Percentiles rank a stretch among this genome's conserved stretches.
These are phyloP conservation scores for Philereme transversata DNA, from an alignment of 2,888 invertebrate species.

Conservation along the genomic window DNA sequence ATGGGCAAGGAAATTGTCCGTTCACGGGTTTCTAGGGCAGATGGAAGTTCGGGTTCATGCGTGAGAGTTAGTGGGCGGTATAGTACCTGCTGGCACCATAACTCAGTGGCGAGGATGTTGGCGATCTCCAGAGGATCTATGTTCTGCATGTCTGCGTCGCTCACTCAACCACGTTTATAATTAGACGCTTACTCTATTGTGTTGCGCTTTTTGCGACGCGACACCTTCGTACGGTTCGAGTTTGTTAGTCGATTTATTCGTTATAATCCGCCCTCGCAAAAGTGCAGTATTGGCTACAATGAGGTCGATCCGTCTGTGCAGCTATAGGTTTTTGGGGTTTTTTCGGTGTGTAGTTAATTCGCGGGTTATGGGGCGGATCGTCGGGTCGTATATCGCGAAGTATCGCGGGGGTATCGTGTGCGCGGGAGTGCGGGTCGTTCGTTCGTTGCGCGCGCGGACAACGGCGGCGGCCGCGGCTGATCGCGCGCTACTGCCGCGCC, in stretches of 20 bases:
- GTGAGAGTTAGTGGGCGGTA: constrained; percentile 23
- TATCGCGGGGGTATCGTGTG: constrained; percentile 64
- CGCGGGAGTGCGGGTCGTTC: constrained; percentile 83
- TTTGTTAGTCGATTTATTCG: constrained; percentile 82
- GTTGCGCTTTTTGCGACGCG: constrained; percentile 83
- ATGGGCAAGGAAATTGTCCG: no score
- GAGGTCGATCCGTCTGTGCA: constrained; percentile 60
- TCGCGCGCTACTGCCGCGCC: constrained; percentile 79
- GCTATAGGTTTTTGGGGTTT: constrained; percentile 42
- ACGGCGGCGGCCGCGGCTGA: constrained; percentile 81
- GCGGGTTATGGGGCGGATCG: constrained; percentile 60
- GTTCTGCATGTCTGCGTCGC: constrained; percentile 74
- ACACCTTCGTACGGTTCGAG: constrained; percentile 81
- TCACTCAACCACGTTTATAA: constrained; percentile 78
- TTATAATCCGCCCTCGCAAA: constrained; percentile 81
- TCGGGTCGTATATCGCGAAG: constrained; percentile 61
- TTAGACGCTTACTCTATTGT: constrained; percentile 83
- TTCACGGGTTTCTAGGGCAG: neutral
- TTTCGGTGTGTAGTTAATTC: constrained; percentile 29
- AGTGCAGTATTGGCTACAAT: constrained; percentile 59
- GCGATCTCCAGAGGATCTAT: constrained; percentile 94
- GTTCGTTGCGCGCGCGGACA: constrained; percentile 81
- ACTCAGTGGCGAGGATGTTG: constrained; percentile 92
- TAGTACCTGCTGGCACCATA: constrained; percentile 94
- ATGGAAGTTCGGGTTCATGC: neutral